Percentiles rank a stretch among this genome's conserved stretches.
Conservation (phyloP, 1,140 invertebrate species). For the Vanessa tameamea region DNA sequence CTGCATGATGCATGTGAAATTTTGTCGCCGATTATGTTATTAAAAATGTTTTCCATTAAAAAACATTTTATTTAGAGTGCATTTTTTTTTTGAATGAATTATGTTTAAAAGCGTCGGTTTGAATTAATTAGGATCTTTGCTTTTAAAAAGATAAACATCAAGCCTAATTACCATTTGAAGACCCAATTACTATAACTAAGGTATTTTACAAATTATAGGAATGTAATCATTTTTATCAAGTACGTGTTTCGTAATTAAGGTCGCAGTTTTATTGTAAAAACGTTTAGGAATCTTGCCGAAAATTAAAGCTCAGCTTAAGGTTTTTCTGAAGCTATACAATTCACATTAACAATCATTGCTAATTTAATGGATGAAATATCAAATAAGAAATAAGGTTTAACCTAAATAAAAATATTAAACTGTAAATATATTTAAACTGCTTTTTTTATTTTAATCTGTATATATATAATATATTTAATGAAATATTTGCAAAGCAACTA, state of each 20-base stretch:
- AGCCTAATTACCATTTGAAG: conserved; percentile 14
- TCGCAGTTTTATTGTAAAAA: background rate
- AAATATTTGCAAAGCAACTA: too few species aligned
- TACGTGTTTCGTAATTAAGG: conserved; percentile 1
- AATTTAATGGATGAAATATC: background rate
- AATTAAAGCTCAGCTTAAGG: too few species aligned
- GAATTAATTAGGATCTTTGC: conserved; percentile 18
- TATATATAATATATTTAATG: too few species aligned
- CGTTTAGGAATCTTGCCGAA: background rate
- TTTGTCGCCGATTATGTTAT: too few species aligned
- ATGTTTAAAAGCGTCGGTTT: background rate
- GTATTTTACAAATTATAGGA: conserved; percentile 14
- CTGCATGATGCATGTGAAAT: too few species aligned
- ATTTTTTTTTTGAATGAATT: background rate
- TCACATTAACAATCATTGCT: background rate
- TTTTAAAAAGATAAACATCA: conserved; percentile 25
- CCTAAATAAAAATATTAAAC: background rate
- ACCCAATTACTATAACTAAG: conserved; percentile 11
- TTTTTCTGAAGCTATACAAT: background rate
- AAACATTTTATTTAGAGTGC: background rate
- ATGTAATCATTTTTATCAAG: conserved; percentile 5
- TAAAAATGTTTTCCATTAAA: background rate
- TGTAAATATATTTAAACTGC: too few species aligned
- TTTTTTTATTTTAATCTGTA: too few species aligned
- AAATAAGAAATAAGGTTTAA: too few species aligned